Base-by-base conservation (phyloP, 2,888 invertebrate genomes). In the Acleris sparsana region DNA sequence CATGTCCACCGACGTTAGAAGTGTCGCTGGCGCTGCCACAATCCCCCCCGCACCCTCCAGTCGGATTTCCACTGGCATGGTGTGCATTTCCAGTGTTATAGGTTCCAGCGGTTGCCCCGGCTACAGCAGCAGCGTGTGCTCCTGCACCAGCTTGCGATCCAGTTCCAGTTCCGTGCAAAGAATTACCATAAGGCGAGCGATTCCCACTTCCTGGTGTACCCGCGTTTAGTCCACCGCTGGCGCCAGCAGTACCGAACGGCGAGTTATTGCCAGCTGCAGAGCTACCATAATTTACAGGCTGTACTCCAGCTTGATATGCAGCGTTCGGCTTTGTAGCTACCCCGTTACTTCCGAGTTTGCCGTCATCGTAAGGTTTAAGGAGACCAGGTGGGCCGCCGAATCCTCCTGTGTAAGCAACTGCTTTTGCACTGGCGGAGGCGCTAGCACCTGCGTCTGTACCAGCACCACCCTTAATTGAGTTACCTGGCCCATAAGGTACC, bases 311-410 rank as follows among this genome's bases (percentile, higher is more conserved):
- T 49, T 60, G 53, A 65, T 51, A 46, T 53, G 33, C 46, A 29
- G 57, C 51, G 20, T 49, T 59, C 29, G 53, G 57, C 7, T 67
- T 59, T 20, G 13, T 29, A 51, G 29, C 13, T 9, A 20, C 71
- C 46, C 56, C 53, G 17, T 22, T 56, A 17, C n/a, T 33, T 61
- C 59, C 55, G 16, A 56, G 51, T 78, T 85, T 88, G 33, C 83
- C 85, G 64, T 77, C 75, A 61, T 91, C 88, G 68, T 80, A 83
- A 1, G 92, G 89, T 73, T 82, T 83, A 6, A 90, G 72, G 16
- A 90, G 65, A n/a, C 92, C 92, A 29, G 90, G 86, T 53, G 92
- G 89, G 33, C 90, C 92, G 46, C 91, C 89, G 71, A 92, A 92
- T 17, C 92, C 88, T 61, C 89, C 91, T 17, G 84, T 78, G 69